phyloP scores from a whole-genome alignment of 2,113 vertebrate genomes.

The Shinisaurus crocodilurus region DNA sequence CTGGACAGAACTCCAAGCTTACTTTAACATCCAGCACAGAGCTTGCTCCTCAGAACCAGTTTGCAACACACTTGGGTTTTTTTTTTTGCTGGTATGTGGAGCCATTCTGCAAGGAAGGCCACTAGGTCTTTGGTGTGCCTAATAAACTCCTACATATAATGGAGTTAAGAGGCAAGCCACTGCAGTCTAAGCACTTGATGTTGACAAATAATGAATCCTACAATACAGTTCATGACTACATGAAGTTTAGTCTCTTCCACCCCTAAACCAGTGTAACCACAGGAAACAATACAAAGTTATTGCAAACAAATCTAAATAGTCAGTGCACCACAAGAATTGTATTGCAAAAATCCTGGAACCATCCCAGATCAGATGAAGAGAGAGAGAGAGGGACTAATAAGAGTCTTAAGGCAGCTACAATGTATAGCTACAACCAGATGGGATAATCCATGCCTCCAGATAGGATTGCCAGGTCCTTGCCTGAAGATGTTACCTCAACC shows the following conservation, averaged over 20 bases:
- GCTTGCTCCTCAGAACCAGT: neutral
- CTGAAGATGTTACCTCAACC: neutral
- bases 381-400: slow-evolving; percentile 6
- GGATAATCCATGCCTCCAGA: slow-evolving; percentile 17
- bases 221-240: neutral
- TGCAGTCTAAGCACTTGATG: slow-evolving; percentile 31
- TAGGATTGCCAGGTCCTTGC: neutral
- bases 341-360: slow-evolving; percentile 31
- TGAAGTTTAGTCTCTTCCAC: neutral
- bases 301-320: slow-evolving; percentile 28
- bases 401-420: slow-evolving; percentile 27
- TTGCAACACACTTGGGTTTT: neutral
- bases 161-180: slow-evolving; percentile 33
- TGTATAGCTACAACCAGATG: neutral
- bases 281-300: neutral
- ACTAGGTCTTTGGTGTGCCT: slow-evolving; percentile 61
- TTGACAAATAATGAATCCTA: slow-evolving; percentile 17
- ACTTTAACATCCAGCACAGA: slow-evolving; percentile 21
- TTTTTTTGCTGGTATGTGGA: neutral
- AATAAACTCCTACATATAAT: slow-evolving; percentile 26
- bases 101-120: slow-evolving; percentile 40
- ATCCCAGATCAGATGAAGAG: slow-evolving; percentile 27
- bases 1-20: neutral
- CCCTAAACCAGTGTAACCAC: neutral
- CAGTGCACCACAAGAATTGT: slow-evolving; percentile 5